These are phyloP conservation scores for Bothrops jararaca DNA, from an alignment of 2,113 vertebrate species.

Conservation along the genomic window DNA sequence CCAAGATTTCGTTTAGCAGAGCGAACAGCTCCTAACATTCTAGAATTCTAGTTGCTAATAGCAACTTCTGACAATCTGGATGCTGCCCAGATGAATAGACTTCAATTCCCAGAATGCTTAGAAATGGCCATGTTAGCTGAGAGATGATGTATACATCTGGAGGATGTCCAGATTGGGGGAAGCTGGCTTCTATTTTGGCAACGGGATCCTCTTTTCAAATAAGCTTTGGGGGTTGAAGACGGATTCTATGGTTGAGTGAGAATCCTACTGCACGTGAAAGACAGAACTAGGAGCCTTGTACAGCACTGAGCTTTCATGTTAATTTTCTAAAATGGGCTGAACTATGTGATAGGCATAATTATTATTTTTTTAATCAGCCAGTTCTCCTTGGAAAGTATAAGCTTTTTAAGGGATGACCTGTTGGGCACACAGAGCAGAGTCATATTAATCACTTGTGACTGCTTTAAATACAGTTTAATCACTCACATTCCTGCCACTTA, in stretches of 20 bases:
- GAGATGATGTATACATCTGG: background rate
- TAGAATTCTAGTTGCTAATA: background rate
- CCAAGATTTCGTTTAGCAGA: background rate
- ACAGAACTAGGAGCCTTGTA: background rate
- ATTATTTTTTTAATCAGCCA: conserved; percentile 27
- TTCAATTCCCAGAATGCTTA: background rate
- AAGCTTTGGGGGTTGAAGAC: background rate
- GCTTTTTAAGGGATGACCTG: conserved; percentile 34
- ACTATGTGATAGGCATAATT: conserved; percentile 18
- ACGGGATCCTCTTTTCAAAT: conserved; percentile 11
- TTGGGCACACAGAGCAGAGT: conserved; percentile 6
- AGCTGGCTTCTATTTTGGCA: background rate
- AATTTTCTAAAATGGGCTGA: conserved; percentile 11
- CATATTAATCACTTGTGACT: conserved; percentile 42
- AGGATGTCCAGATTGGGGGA: background rate
- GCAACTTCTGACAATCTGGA: background rate
- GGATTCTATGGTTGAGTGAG: background rate
- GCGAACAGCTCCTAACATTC: background rate
- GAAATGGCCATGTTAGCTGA: background rate
- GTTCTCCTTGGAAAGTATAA: conserved; percentile 29
- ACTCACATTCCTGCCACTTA: conserved; percentile 21
- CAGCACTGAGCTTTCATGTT: background rate
- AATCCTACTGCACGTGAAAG: background rate
- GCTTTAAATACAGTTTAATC: conserved; percentile 50
- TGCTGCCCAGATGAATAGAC: background rate